Evolutionary conservation across 1,140 invertebrate species (phyloP).

Genomic region (Episyrphus balteatus): DNA sequence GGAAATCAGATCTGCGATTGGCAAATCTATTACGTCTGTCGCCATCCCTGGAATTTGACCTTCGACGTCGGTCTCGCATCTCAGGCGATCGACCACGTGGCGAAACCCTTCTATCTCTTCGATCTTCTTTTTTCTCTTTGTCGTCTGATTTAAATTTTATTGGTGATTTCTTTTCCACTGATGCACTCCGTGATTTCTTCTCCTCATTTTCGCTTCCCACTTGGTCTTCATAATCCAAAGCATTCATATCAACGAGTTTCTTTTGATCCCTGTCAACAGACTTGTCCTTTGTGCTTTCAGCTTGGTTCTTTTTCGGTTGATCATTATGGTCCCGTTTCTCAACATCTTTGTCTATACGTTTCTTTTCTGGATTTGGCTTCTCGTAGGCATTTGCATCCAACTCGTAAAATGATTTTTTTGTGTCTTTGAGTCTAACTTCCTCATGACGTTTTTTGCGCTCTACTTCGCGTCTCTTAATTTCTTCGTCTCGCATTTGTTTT

Average conservation of each 20-base stretch:
- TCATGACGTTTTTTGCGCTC: slow-evolving; percentile 48
- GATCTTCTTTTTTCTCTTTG: slow-evolving; percentile 1
- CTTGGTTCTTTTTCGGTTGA: slow-evolving; percentile 10
- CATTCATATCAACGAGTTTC: slow-evolving; percentile 32
- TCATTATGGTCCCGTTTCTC: no score
- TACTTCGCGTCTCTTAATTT: slow-evolving; percentile 45
- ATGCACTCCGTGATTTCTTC: slow-evolving; percentile 2
- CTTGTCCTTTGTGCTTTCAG: slow-evolving; percentile 5
- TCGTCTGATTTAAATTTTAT: not conserved
- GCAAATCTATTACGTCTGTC: slow-evolving; percentile 7
- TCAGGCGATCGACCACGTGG: slow-evolving; percentile 16
- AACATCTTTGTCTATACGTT: not conserved
- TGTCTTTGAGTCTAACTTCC: slow-evolving; percentile 30
- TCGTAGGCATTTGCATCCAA: slow-evolving; percentile 32
- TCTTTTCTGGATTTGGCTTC: slow-evolving; percentile 15
- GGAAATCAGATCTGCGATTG: slow-evolving; percentile 1
- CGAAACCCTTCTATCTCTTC: slow-evolving; percentile 2
- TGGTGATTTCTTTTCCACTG: slow-evolving; percentile 3
- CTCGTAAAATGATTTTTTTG: slow-evolving; percentile 33
- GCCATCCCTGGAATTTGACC: not conserved
- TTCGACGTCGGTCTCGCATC: slow-evolving; percentile 11
- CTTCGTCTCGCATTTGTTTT: slow-evolving; percentile 48
- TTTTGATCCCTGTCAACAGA: slow-evolving; percentile 14
- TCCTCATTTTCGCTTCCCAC: slow-evolving; percentile 23
- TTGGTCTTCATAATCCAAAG: slow-evolving; percentile 33